Evolutionary conservation across 2,888 invertebrate genomes (phyloP).

Genomic region (Perizoma flavofasciatum): DNA sequence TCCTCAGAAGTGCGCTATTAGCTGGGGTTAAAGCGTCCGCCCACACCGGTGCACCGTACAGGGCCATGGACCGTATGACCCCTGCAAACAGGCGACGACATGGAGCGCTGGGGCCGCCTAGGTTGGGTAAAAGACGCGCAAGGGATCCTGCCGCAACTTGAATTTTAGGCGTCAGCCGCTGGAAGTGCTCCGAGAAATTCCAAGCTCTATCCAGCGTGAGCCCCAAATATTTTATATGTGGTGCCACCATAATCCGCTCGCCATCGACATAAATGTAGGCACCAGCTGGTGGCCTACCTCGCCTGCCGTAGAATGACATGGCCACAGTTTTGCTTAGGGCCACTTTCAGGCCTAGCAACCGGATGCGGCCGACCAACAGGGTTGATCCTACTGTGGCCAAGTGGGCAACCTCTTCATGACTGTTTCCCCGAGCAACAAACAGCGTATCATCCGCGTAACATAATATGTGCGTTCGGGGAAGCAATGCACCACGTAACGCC

Average conservation of each 20-base stretch:
- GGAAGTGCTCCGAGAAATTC: slow-evolving; percentile 22
- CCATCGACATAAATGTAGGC: not conserved
- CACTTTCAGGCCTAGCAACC: not conserved
- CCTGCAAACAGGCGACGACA: slow-evolving; percentile 1
- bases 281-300: not conserved
- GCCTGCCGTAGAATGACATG: not conserved
- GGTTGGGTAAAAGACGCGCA: slow-evolving; percentile 1
- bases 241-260: slow-evolving; percentile 7
- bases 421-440: slow-evolving; percentile 13
- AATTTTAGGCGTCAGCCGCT: not conserved
- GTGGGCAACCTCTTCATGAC: slow-evolving; percentile 3
- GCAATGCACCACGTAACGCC: no score
- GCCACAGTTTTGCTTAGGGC: slow-evolving; percentile 1
- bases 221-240: slow-evolving; percentile 27
- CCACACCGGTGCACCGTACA: slow-evolving; percentile 3
- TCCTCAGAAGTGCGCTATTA: not conserved
- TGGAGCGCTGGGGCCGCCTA: not conserved
- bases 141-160: slow-evolving; percentile 2
- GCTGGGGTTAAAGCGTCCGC: not conserved
- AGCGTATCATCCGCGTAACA: slow-evolving; percentile 9
- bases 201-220: slow-evolving; percentile 25
- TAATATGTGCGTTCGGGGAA: slow-evolving; percentile 19
- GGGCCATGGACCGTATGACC: slow-evolving; percentile 6
- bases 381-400: slow-evolving; percentile 7
- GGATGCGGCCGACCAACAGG: not conserved